phyloP scores from a whole-genome alignment of 2,113 vertebrate species.

The Coturnix japonica region DNA sequence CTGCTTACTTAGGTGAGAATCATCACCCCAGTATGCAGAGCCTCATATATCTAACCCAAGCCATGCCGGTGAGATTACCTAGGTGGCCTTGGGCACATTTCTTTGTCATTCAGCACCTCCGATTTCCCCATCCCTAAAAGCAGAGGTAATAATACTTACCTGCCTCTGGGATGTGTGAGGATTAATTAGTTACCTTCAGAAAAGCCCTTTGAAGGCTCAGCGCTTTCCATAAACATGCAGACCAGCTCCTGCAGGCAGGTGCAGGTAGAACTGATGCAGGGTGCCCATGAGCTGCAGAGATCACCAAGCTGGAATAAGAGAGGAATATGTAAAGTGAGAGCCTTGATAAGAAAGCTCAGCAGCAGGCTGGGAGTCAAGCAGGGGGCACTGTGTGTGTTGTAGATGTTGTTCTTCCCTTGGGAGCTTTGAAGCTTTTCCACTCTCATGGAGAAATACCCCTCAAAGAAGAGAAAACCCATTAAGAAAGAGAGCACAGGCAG shows the following conservation, averaged over 20 bases:
- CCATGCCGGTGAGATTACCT: neutral
- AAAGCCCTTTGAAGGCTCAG: conserved; percentile 50
- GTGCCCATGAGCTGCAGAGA: neutral
- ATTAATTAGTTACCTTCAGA: conserved; percentile 52
- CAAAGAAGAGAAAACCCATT: neutral
- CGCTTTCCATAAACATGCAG: conserved; percentile 10
- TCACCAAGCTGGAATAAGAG: neutral
- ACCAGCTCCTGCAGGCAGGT: neutral
- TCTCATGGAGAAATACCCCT: neutral
- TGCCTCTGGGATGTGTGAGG: conserved; percentile 6
- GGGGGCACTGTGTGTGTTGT: neutral
- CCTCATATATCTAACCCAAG: neutral
- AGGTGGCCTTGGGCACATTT: conserved; percentile 49
- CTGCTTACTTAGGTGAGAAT: neutral
- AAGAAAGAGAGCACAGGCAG: neutral
- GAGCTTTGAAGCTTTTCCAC: neutral
- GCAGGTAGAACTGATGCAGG: neutral
- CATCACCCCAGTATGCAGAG: neutral
- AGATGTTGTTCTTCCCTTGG: neutral
- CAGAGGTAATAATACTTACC: conserved; percentile 1
- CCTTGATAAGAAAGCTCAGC: neutral
- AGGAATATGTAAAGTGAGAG: neutral
- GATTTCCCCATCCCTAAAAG: conserved; percentile 46
- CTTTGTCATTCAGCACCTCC: conserved; percentile 55
- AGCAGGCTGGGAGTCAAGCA: neutral